Evolutionary conservation across 1,140 invertebrate genomes (phyloP).

Genomic region (Caenorhabditis inopinata): DNA sequence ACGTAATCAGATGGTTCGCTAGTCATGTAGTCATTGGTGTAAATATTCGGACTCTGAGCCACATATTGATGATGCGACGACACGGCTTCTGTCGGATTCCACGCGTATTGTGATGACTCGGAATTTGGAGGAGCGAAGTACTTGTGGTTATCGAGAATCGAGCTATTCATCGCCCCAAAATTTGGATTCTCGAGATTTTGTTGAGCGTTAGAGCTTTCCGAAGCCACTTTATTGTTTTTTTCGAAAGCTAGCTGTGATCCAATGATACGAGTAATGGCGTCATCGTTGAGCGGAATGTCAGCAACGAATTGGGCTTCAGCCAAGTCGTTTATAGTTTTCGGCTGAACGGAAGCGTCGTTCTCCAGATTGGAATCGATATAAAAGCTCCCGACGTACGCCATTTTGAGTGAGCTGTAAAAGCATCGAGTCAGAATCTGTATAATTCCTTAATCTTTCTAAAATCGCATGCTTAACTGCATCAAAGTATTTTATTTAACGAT

Average conservation of each 20-base stretch:
- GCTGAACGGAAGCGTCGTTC: neutral
- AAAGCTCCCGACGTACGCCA: constrained; percentile 2
- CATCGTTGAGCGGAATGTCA: neutral
- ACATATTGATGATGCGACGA: constrained; percentile 4
- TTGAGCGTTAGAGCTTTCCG: neutral
- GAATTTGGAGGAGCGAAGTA: neutral
- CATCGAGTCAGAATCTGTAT: too few relatives aligned
- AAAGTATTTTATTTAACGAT: too few relatives aligned
- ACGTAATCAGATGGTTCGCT: constrained; percentile 4
- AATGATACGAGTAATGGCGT: neutral
- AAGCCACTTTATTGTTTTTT: neutral
- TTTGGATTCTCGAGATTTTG: neutral
- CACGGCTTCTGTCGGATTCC: neutral
- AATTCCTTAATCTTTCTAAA: too few relatives aligned
- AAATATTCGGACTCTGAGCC: neutral
- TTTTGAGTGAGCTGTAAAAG: neutral
- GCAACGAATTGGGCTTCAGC: neutral
- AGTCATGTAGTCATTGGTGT: constrained; percentile 1
- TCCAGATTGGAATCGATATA: neutral
- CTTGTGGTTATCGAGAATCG: neutral
- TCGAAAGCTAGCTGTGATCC: neutral
- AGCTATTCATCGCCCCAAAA: neutral
- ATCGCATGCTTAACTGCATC: too few relatives aligned
- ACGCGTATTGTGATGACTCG: neutral
- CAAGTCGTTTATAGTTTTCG: neutral